Conservation (phyloP, 37 sponge, comb jelly and placozoan species). For the Geodia barretti region DNA sequence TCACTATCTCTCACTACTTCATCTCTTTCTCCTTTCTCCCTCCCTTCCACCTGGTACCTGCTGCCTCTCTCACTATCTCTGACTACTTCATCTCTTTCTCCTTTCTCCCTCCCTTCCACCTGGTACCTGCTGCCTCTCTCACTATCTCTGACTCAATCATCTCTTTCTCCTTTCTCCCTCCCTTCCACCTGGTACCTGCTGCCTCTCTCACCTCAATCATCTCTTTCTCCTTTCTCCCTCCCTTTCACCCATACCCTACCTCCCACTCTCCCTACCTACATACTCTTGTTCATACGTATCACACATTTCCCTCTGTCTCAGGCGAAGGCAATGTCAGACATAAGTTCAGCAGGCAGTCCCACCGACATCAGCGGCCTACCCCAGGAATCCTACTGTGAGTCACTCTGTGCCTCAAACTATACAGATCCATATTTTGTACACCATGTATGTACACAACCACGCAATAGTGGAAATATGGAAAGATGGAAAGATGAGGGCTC, state of each 20-base stretch:
- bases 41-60: constrained; percentile 81
- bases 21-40: constrained; percentile 71
- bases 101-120: not conserved
- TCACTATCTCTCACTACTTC: too few species aligned
- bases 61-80: not conserved
- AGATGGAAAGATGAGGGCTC: too few species aligned
- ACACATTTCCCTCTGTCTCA: constrained; percentile 18
- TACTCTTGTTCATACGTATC: not conserved
- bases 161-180: not conserved
- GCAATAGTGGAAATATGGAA: not conserved
- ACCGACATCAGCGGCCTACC: constrained; percentile 63
- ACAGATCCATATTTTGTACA: too few species aligned
- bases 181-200: not conserved
- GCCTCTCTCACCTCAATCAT: too few species aligned
- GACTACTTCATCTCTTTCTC: not conserved
- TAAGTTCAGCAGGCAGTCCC: constrained; percentile 54
- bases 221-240: not conserved
- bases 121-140: not conserved
- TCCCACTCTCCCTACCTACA: not conserved
- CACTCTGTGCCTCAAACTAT: not conserved
- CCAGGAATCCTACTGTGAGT: constrained; percentile 49
- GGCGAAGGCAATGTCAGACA: constrained; percentile 84
- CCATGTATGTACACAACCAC: not conserved
- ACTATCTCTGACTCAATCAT: too few species aligned
- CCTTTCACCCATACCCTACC: not conserved